phyloP scores from a whole-genome alignment of 2,797 vertebrate genomes.

The Ammospiza maritima region DNA sequence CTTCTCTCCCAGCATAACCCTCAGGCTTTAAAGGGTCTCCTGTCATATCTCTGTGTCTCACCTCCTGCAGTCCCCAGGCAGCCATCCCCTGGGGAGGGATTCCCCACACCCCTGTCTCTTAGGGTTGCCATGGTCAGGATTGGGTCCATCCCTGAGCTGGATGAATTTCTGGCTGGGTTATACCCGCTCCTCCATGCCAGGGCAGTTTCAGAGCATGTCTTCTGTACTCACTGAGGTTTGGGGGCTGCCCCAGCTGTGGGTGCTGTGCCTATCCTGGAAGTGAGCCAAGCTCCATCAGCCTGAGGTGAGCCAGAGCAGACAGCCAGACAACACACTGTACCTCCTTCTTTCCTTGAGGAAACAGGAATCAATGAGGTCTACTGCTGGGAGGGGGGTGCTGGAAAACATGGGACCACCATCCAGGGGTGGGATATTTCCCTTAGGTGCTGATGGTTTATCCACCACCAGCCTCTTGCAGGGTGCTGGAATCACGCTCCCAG shows the following conservation, averaged over 20 bases:
- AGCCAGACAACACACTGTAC: background rate
- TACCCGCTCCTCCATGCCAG: background rate
- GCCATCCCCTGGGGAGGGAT: background rate
- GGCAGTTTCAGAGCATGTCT: background rate
- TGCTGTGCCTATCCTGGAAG: fast-evolving
- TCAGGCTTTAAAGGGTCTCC: background rate
- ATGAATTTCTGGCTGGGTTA: background rate
- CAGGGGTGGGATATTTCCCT: background rate
- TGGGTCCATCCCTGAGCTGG: background rate
- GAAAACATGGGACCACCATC: background rate
- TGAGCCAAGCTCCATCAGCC: background rate
- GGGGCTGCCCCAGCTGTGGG: background rate
- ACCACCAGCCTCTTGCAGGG: background rate
- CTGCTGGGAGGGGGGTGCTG: background rate
- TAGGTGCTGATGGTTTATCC: background rate
- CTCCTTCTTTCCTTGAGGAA: background rate
- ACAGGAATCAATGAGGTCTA: background rate
- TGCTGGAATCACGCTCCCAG: fast-evolving
- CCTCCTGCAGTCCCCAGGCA: background rate
- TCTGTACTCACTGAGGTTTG: background rate
- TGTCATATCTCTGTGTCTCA: background rate
- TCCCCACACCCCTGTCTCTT: background rate
- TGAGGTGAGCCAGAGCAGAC: fast-evolving
- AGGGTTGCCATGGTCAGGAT: background rate
- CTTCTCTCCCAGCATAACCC: too few species aligned